phyloP scores from a whole-genome alignment of 2,797 vertebrate species.

The Smutsia temminckii region DNA sequence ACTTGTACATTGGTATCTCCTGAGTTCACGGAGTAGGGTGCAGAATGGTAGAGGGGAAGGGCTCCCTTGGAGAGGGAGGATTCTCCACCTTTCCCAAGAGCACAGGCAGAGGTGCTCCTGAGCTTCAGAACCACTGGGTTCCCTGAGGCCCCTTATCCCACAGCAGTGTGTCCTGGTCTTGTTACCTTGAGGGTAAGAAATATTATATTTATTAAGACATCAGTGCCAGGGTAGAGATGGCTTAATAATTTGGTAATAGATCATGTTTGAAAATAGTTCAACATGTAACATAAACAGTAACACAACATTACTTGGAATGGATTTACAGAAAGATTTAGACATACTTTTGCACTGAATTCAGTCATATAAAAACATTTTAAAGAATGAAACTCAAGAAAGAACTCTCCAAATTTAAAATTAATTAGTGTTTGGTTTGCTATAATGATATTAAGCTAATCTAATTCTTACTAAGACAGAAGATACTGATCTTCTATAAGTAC shows the following conservation, averaged over 20 bases:
- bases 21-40: not conserved
- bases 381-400: not conserved
- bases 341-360: not conserved
- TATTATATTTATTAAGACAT: not conserved
- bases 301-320: not conserved
- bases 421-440: not conserved
- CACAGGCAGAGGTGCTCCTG: not conserved
- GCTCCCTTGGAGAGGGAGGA: not conserved
- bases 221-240: not conserved
- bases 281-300: not conserved
- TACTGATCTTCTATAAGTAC: not conserved
- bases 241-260: not conserved
- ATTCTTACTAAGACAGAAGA: not conserved
- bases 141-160: not conserved
- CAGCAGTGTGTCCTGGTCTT: not conserved
- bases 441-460: not conserved
- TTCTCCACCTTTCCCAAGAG: not conserved
- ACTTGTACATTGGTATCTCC: fast-evolving
- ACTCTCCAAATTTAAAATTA: not conserved
- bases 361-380: not conserved
- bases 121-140: not conserved
- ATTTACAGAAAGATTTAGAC: not conserved
- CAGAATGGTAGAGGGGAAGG: fast-evolving
- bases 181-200: slow-evolving; percentile 89
- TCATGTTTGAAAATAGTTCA: not conserved